Evolutionary conservation across 2,113 vertebrate species (phyloP), one percentile per base, ranked within the genome.

Genomic region (Neolamprologus falcicula): DNA sequence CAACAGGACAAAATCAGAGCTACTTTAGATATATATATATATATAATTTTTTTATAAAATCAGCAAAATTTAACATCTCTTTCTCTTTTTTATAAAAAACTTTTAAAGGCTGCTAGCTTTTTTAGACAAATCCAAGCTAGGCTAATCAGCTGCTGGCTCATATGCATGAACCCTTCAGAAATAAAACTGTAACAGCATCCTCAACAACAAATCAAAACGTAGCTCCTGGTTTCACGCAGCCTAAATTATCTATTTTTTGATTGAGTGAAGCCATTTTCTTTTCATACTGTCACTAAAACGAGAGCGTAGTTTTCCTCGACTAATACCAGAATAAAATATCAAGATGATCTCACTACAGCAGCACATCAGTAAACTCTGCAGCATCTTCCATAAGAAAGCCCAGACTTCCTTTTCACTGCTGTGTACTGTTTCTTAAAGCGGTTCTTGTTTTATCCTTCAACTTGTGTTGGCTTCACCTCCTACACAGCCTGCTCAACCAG

Each of bases 401-500:
- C 16, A 28, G 16, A 81, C 10, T 63, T 82, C 57, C 82, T 42
- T 45, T 73, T 53, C 61, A 24, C 76, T 19, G 54, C 86, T 53
- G 21, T 37, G 55, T 35, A 35, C 52, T 11, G 37, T 63, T 90
- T 86, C 92, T 90, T 85, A 85, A 86, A 90, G 86, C 82, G 13
- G 17, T 53, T 89, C 80, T 84, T 57, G 84, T 90, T 90, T 90
- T 42, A 90, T 90, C 87, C 85, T 78, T 86, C 68, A 82, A 57
- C 84, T 90, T 14, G 76, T 45, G 86, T 86, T 16, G 80, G 54
- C 83, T 89, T 45, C 83, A 81, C 91, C 92, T 87, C 93, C 93
- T 89, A 90, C 93, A 83, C 91, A 91, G 81, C 88, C 85, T 76
- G 73, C 91, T 90, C 87, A 63, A 31, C 73, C 86, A 26, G 80